Base-by-base conservation (phyloP, 2,797 vertebrate species). In the Scleropages formosus region DNA sequence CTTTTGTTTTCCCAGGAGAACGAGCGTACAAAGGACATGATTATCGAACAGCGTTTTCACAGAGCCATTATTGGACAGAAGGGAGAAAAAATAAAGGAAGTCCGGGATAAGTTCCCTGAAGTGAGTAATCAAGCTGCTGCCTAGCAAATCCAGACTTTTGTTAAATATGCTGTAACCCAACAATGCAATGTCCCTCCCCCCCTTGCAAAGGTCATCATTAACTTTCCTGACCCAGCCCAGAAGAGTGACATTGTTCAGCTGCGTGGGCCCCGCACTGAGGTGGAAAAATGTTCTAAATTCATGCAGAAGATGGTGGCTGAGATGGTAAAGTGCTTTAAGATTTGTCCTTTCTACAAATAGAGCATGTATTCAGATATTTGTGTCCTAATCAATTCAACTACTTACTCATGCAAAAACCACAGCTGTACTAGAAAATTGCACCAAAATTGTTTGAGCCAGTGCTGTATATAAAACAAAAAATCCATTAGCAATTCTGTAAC, bases 61-160 rank as follows among this genome's bases (percentile, higher is more conserved):
- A 90, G 97, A 90, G 97, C 98, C 86, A 98, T 99, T 84, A 99
- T 99, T 73, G 98, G 98, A 83, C 98, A 99, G 90, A 99, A 99
- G 84, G 98, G 98, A 12, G 97, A 99, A 87, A 95, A 96, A 77
- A 96, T 99, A 78, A 96, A 98, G 84, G 97, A 99, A 89, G 94
- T 99, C 73, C 91, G 97, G 4, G 97, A 99, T 85, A 99, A 99
- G 84, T 99, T 99, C 84, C 97, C 97, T 46, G 98, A 99, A 91
- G 98, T 98, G 72, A 88, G 81, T 81, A 26, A 1, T 4, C 15
- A 56, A 27, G 24, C 16, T 49, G 7, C 3, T 8, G 8, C 59
- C 18, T 26, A 27, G 18, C 2, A 49, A 49, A 63, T 74, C 61
- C 59, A 47, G 22, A 10, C 11, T 6, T 78, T 4, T 74, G 6